These are phyloP conservation scores for Ethmia dodecea DNA, from an alignment of 2,888 invertebrate species.

Conservation along the genomic window DNA sequence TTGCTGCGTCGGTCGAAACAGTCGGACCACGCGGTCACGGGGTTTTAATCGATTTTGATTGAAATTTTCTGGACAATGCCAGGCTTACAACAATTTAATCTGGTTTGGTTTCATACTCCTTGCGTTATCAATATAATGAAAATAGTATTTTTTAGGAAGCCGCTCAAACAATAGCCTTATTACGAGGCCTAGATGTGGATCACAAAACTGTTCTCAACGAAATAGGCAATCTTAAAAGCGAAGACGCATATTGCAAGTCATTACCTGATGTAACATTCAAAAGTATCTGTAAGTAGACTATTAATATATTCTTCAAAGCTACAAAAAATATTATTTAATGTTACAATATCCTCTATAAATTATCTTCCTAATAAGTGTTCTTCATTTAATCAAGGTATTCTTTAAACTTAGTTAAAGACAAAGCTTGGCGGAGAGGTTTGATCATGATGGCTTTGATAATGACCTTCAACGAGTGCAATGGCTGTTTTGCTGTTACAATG, in stretches of 20 bases:
- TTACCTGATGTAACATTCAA: slow-evolving; percentile 37
- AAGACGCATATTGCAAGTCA: slow-evolving; percentile 39
- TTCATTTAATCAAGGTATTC: no score
- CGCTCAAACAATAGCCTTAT: slow-evolving; percentile 28
- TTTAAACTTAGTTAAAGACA: slow-evolving; percentile 42
- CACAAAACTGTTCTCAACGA: slow-evolving; percentile 37
- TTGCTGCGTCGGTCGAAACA: no score
- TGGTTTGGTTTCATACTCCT: no score
- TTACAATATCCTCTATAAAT: no score
- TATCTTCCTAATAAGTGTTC: no score
- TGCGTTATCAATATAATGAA: no score
- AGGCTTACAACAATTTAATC: no score
- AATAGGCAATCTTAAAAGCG: slow-evolving; percentile 33
- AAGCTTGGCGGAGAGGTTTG: slow-evolving; percentile 39
- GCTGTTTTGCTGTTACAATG: slow-evolving; percentile 42
- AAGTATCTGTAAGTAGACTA: slow-evolving; percentile 41
- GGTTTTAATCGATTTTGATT: no score
- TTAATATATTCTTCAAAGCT: no score
- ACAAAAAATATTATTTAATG: no score
- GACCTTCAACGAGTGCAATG: slow-evolving; percentile 36
- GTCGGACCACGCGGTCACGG: no score
- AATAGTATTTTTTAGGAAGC: slow-evolving; percentile 41
- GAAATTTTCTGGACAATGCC: no score
- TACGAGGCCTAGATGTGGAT: slow-evolving; percentile 36
- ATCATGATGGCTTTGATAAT: slow-evolving; percentile 30